phyloP scores from a whole-genome alignment of 2,797 vertebrate genomes.

The Rhinatrema bivittatum region DNA sequence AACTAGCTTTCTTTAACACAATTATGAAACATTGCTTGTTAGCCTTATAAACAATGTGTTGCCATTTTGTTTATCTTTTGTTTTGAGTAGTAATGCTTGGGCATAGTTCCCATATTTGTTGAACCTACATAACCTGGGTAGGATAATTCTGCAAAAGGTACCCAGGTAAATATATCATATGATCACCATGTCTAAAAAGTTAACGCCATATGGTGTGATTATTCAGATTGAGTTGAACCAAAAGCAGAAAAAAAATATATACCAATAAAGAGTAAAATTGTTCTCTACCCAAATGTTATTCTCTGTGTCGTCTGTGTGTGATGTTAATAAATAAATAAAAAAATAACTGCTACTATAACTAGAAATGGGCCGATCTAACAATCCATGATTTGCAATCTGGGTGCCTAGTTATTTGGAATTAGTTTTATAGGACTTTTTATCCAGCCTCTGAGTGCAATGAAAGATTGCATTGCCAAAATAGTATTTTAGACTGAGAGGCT shows the following conservation, averaged over 20 bases:
- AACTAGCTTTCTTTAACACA: too few relatives aligned
- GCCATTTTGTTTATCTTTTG: slow-evolving; percentile 24
- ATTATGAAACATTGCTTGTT: slow-evolving; percentile 6
- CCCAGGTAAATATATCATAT: slow-evolving; percentile 11
- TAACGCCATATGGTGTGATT: slow-evolving; percentile 20
- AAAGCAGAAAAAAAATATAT: slow-evolving; percentile 12
- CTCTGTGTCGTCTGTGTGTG: too few relatives aligned
- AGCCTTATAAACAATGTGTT: slow-evolving; percentile 30
- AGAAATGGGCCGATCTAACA: too few relatives aligned
- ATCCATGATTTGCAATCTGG: too few relatives aligned
- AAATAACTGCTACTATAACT: too few relatives aligned
- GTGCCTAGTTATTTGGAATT: too few relatives aligned
- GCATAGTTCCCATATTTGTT: slow-evolving; percentile 9
- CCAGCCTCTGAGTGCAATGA: too few relatives aligned
- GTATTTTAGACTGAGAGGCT: too few relatives aligned
- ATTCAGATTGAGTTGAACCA: slow-evolving; percentile 35
- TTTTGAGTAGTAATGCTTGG: slow-evolving; percentile 18
- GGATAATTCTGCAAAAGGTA: slow-evolving; percentile 11
- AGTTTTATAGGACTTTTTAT: too few relatives aligned
- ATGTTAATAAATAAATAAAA: too few relatives aligned
- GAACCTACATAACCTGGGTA: slow-evolving; percentile 25
- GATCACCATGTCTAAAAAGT: slow-evolving; percentile 29
- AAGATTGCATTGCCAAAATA: too few relatives aligned
- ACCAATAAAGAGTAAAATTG: slow-evolving; percentile 48
- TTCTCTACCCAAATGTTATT: slow-evolving; percentile 12